Evolutionary conservation across 2,888 invertebrate genomes (phyloP).

Genomic region (Danaus chrysippus): DNA sequence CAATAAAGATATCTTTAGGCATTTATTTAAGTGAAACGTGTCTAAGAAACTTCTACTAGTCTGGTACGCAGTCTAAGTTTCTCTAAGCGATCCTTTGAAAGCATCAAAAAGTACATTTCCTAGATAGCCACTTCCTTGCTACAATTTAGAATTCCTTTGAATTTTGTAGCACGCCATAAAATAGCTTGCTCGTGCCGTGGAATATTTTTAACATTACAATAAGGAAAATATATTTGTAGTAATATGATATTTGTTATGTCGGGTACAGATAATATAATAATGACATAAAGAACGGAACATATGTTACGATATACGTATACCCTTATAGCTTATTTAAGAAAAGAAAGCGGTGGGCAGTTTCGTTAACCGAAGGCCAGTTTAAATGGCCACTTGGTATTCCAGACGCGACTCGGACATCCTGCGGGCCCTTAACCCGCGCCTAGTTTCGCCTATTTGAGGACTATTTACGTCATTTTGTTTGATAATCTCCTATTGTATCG

Average conservation of each 20-base stretch:
- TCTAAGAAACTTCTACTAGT: conserved; percentile 32
- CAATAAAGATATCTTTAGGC: conserved; percentile 28
- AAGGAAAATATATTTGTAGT: conserved; percentile 4
- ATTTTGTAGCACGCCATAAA: conserved; percentile 27
- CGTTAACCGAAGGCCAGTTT: conserved; percentile 28
- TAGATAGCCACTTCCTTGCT: conserved; percentile 32
- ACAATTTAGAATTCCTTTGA: conserved; percentile 34
- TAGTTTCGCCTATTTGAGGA: conserved; percentile 67
- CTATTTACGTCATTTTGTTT: conserved; percentile 77
- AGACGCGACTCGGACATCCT: conserved; percentile 66
- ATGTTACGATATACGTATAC: conserved; percentile 23
- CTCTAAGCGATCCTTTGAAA: conserved; percentile 36
- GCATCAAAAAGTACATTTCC: conserved; percentile 33
- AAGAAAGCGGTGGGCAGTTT: conserved; percentile 25
- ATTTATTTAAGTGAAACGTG: conserved; percentile 34
- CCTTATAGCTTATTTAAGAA: conserved; percentile 29
- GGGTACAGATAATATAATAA: conserved; percentile 10
- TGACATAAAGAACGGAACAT: conserved; percentile 18
- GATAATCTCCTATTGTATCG: conserved; percentile 77
- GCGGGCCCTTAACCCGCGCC: conserved; percentile 71
- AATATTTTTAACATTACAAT: conserved; percentile 7
- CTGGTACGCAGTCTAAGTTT: conserved; percentile 34
- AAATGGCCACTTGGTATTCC: conserved; percentile 67
- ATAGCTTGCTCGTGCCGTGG: conserved; percentile 4
- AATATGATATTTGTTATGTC: conserved; percentile 11